Conservation (phyloP, 2,888 invertebrate genomes). For the Sminthurides aquaticus region DNA sequence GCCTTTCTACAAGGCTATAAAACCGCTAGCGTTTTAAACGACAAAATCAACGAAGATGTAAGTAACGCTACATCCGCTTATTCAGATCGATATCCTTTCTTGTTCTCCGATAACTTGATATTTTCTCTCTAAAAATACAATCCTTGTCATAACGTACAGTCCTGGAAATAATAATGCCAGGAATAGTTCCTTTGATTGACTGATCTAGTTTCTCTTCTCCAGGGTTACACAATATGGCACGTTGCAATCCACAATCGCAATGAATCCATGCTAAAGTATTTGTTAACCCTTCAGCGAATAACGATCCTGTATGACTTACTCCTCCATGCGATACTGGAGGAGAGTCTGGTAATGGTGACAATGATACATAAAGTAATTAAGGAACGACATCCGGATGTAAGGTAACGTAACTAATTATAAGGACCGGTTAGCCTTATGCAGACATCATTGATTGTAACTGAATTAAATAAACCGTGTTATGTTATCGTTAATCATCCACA, state of each 20-base stretch:
- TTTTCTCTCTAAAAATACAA: no score
- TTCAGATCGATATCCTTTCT: neutral
- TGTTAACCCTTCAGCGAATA: constrained; percentile 19
- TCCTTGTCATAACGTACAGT: no score
- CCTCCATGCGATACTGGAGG: constrained; percentile 60
- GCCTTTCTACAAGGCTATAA: neutral
- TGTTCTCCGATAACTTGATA: no score
- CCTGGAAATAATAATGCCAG: no score
- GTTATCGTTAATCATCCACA: no score
- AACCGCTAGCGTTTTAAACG: constrained; percentile 2
- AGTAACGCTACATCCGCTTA: neutral
- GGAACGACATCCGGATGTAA: neutral
- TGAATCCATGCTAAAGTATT: constrained; percentile 25
- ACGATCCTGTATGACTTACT: constrained; percentile 52
- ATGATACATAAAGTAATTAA: constrained; percentile 50
- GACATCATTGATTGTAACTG: no score
- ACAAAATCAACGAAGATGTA: constrained; percentile 16
- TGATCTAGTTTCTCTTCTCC: no score
- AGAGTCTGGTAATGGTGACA: constrained; percentile 56
- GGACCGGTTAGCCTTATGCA: no score
- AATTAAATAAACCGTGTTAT: no score
- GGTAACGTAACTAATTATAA: neutral
- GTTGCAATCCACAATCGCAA: constrained; percentile 29
- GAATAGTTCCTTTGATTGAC: no score
- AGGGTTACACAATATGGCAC: constrained; percentile 34